These are phyloP conservation scores for Nothocercus julius DNA, from an alignment of 2,113 vertebrate genomes.

Conservation along the genomic window DNA sequence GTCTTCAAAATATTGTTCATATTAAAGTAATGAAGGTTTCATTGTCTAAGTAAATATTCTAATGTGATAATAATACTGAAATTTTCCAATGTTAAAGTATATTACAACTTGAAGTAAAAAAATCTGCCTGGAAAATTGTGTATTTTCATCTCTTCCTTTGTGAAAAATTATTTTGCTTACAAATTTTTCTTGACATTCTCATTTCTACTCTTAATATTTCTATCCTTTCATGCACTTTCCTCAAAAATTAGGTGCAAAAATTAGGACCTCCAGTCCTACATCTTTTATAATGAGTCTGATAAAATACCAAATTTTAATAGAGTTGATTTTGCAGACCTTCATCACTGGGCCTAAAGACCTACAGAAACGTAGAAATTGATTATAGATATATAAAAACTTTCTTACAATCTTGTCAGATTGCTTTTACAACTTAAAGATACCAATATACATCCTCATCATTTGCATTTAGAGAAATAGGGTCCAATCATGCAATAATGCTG, in stretches of 20 bases:
- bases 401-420: background rate
- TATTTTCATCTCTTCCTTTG: background rate
- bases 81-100: background rate
- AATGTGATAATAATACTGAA: background rate
- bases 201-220: background rate
- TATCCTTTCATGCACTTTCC: background rate
- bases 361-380: background rate
- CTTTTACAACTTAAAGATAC: background rate
- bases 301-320: background rate
- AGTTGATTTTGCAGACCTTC: background rate
- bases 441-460: background rate
- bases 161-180: background rate
- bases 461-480: conserved; percentile 23
- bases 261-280: background rate
- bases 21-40: background rate
- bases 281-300: background rate
- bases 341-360: background rate
- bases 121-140: background rate
- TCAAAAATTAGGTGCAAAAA: background rate
- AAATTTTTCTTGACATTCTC: background rate
- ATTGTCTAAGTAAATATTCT: background rate
- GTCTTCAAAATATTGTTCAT: background rate
- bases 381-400: background rate
- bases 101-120: background rate
- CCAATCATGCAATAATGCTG: background rate